A percentile compares a stretch with the other conserved stretches of the same genome.
phyloP scores from a whole-genome alignment of 2,113 vertebrate genomes.

The Calidris pygmaea region DNA sequence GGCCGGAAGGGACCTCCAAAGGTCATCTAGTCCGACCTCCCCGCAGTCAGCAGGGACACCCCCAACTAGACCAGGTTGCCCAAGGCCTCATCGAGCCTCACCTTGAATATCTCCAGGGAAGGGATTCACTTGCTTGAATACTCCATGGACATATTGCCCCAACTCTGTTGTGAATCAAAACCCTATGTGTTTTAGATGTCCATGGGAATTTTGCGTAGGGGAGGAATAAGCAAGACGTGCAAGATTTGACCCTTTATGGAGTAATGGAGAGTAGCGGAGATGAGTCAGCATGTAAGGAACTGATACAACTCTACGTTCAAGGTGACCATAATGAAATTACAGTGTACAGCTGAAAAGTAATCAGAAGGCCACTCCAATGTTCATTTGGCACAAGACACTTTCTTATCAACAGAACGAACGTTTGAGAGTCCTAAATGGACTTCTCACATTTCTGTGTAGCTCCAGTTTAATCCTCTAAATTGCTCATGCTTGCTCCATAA shows the following conservation, averaged over 20 bases:
- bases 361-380: not conserved
- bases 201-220: not conserved
- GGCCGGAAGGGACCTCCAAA: too few relatives aligned
- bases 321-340: slow-evolving; percentile 39
- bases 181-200: not conserved
- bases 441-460: not conserved
- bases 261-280: not conserved
- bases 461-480: slow-evolving; percentile 51
- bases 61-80: too few relatives aligned
- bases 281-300: not conserved
- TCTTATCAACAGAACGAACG: not conserved
- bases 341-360: not conserved
- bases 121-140: not conserved
- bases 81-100: too few relatives aligned
- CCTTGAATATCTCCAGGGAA: too few relatives aligned
- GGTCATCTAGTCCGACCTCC: too few relatives aligned
- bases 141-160: not conserved
- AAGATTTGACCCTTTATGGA: not conserved
- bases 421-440: not conserved
- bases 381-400: slow-evolving; percentile 17
- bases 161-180: not conserved
- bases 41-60: too few relatives aligned
- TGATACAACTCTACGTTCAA: not conserved
- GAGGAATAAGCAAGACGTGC: not conserved
- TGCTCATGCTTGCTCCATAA: not conserved